phyloP scores from a whole-genome alignment of 2,797 vertebrate genomes.

The Notolabrus celidotus region DNA sequence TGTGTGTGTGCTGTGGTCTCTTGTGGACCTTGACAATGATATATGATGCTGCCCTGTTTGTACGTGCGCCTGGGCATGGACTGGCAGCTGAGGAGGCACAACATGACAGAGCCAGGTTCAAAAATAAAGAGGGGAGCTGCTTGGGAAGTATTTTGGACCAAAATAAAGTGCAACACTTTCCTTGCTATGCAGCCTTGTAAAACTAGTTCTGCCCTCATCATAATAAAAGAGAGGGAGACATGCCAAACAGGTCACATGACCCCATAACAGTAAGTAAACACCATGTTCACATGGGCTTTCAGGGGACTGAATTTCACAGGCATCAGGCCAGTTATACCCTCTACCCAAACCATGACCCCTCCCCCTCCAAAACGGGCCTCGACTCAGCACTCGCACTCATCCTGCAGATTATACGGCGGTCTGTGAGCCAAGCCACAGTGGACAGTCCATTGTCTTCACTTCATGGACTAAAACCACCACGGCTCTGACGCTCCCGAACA shows the following conservation, averaged over 20 bases:
- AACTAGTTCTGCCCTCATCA: constrained; percentile 8
- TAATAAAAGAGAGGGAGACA: constrained; percentile 2
- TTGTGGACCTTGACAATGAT: constrained; percentile 47
- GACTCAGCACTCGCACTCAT: constrained; percentile 66
- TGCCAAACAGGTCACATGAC: constrained; percentile 34
- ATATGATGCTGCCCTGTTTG: constrained; percentile 41
- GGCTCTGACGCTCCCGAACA: constrained; percentile 55
- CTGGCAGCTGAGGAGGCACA: constrained; percentile 33
- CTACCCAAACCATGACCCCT: constrained; percentile 3
- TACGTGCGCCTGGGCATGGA: constrained; percentile 68
- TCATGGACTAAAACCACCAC: constrained; percentile 64
- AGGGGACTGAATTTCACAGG: constrained; percentile 23
- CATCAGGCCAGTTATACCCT: constrained; percentile 27
- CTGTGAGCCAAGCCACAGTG: constrained; percentile 59
- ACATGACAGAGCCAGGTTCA: constrained; percentile 29
- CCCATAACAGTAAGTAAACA: constrained; percentile 61
- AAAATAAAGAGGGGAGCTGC: constrained; percentile 29
- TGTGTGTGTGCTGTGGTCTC: constrained; percentile 28
- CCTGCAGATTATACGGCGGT: constrained; percentile 62
- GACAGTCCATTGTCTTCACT: constrained; percentile 66
- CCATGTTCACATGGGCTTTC: constrained; percentile 37
- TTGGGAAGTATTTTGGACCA: background rate
- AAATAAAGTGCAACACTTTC: background rate
- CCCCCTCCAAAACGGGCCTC: constrained; percentile 20
- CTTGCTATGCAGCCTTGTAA: background rate